phyloP scores from a whole-genome alignment of 2,888 invertebrate genomes.

The Orthosia gothica region DNA sequence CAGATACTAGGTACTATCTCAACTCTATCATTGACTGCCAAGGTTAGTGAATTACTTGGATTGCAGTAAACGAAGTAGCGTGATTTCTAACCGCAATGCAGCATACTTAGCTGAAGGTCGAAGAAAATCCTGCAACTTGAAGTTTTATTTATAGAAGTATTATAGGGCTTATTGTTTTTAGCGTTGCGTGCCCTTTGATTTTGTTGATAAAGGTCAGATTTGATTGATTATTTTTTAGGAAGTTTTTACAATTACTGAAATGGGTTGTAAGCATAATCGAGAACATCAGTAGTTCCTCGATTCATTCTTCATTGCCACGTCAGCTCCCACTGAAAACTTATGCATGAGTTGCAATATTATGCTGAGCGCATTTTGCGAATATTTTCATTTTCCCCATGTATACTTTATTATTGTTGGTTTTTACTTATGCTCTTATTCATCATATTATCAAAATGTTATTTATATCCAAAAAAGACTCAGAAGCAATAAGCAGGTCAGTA shows the following conservation, averaged over 20 bases:
- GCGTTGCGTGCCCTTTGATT: constrained; percentile 30
- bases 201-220: constrained; percentile 20
- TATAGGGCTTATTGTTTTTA: constrained; percentile 39
- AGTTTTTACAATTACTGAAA: not conserved
- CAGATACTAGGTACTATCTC: constrained; percentile 58
- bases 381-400: too few species aligned
- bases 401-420: too few species aligned
- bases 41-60: constrained; percentile 77
- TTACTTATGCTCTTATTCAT: too few species aligned
- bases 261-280: not conserved
- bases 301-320: not conserved
- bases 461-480: too few species aligned
- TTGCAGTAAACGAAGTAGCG: constrained; percentile 82
- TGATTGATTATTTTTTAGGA: constrained; percentile 28
- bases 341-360: too few species aligned
- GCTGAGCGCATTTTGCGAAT: too few species aligned
- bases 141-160: constrained; percentile 34
- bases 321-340: not conserved
- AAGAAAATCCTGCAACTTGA: constrained; percentile 80
- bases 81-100: constrained; percentile 87
- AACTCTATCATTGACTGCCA: constrained; percentile 72
- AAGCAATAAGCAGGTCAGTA: too few species aligned
- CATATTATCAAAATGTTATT: too few species aligned
- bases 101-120: constrained; percentile 81
- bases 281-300: not conserved